A percentile compares a stretch with the other conserved stretches of the same genome.
Conservation (phyloP, 2,113 vertebrate species). For the Varanus salvator region DNA sequence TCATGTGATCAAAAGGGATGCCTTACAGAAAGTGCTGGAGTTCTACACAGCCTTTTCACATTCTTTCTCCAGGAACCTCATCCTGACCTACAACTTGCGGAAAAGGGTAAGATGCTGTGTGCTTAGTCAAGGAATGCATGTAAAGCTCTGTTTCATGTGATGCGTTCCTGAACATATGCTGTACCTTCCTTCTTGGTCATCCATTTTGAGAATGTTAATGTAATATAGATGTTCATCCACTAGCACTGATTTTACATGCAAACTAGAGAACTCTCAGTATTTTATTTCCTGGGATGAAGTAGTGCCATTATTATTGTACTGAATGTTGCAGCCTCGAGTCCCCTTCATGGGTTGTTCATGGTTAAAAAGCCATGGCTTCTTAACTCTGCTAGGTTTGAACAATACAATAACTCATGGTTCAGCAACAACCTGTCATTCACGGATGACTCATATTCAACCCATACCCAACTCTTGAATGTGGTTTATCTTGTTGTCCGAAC, state of each 20-base stretch:
- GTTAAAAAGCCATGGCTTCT: too few relatives aligned
- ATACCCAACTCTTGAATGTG: too few relatives aligned
- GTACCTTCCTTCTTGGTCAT: neutral
- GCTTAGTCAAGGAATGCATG: slow-evolving; percentile 10
- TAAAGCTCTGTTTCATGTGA: accelerated
- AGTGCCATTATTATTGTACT: too few relatives aligned
- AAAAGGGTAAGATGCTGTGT: slow-evolving; percentile 86
- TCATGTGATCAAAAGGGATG: slow-evolving; percentile 94
- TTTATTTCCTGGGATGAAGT: neutral
- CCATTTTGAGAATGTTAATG: neutral
- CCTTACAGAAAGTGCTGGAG: slow-evolving; percentile 94
- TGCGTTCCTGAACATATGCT: neutral
- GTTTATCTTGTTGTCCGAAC: too few relatives aligned
- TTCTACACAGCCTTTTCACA: slow-evolving; percentile 95
- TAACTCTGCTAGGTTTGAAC: too few relatives aligned
- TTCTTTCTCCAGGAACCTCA: slow-evolving; percentile 93
- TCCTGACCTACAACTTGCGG: slow-evolving; percentile 95
- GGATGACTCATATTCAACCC: too few relatives aligned
- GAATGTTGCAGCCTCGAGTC: too few relatives aligned
- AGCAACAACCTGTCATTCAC: too few relatives aligned
- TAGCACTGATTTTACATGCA: neutral
- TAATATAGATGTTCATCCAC: neutral
- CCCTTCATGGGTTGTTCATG: too few relatives aligned
- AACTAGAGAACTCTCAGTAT: neutral
- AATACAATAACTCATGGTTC: too few relatives aligned